These are phyloP conservation scores for Leptobrachium leishanense DNA, from an alignment of 2,113 vertebrate species.

Conservation along the genomic window DNA sequence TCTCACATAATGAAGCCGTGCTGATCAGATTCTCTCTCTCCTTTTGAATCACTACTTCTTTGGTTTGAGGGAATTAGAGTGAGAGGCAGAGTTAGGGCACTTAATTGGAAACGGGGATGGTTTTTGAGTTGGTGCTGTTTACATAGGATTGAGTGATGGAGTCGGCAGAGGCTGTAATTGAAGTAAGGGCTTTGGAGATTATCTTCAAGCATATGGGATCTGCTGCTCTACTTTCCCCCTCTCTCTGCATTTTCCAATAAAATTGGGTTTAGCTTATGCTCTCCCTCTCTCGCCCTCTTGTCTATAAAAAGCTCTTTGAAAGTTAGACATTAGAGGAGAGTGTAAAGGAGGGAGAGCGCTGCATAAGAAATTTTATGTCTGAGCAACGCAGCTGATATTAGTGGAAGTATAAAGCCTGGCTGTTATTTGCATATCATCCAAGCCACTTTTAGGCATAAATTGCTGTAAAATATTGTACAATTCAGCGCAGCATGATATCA, in stretches of 20 bases:
- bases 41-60: conserved; percentile 59
- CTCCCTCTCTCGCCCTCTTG: conserved; percentile 47
- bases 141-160: conserved; percentile 66
- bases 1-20: conserved; percentile 32
- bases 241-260: conserved; percentile 75
- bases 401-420: too few relatives aligned
- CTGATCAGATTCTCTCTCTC: conserved; percentile 26
- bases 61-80: conserved; percentile 69
- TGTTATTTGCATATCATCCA: too few relatives aligned
- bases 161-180: conserved; percentile 74
- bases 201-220: conserved; percentile 73
- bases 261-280: conserved; percentile 59
- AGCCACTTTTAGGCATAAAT: too few relatives aligned
- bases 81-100: conserved; percentile 70
- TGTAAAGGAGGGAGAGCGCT: conserved; percentile 1
- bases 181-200: conserved; percentile 77
- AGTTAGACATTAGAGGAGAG: conserved; percentile 34
- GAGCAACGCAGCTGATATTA: neutral
- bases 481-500: too few relatives aligned
- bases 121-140: conserved; percentile 77
- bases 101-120: conserved; percentile 77
- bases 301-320: conserved; percentile 54
- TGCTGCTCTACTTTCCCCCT: conserved; percentile 67
- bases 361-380: neutral
- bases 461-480: too few relatives aligned